Conservation (phyloP, 2,797 vertebrate species). For the Malurus splendens region DNA sequence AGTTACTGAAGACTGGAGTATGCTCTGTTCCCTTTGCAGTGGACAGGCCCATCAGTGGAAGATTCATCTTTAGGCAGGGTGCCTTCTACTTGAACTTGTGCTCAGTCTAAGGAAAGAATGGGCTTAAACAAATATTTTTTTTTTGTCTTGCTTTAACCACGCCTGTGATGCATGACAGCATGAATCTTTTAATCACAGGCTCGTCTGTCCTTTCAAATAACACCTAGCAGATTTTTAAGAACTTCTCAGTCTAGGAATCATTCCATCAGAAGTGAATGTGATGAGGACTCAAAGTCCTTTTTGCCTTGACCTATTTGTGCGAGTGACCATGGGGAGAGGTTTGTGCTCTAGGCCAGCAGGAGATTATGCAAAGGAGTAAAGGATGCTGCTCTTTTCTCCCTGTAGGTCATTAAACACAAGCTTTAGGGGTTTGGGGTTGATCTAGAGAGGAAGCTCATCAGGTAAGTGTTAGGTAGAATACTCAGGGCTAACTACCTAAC, state of each 20-base stretch:
- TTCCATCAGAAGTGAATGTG: not conserved
- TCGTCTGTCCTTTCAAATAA: not conserved
- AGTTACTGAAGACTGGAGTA: not conserved
- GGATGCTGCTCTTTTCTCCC: not conserved
- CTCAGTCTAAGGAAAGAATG: not conserved
- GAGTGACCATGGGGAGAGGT: not conserved
- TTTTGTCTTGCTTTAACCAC: not conserved
- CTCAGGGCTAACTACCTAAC: not conserved
- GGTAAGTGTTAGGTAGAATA: not conserved
- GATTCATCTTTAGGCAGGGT: not conserved
- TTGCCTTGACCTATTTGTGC: not conserved
- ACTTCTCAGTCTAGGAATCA: not conserved
- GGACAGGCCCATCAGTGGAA: accelerated
- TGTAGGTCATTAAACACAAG: not conserved
- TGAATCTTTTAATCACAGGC: not conserved
- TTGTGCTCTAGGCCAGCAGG: not conserved
- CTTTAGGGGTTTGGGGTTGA: not conserved
- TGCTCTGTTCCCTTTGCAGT: not conserved
- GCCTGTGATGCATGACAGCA: not conserved
- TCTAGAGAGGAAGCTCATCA: not conserved
- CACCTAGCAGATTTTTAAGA: not conserved
- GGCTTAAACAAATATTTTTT: not conserved
- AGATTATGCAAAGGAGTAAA: not conserved
- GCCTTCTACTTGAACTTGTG: not conserved
- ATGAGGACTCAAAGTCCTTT: not conserved